A percentile compares a stretch with the other conserved stretches of the same genome.
phyloP scores from a whole-genome alignment of 2,113 vertebrate species.

The Pithys albifrons region DNA sequence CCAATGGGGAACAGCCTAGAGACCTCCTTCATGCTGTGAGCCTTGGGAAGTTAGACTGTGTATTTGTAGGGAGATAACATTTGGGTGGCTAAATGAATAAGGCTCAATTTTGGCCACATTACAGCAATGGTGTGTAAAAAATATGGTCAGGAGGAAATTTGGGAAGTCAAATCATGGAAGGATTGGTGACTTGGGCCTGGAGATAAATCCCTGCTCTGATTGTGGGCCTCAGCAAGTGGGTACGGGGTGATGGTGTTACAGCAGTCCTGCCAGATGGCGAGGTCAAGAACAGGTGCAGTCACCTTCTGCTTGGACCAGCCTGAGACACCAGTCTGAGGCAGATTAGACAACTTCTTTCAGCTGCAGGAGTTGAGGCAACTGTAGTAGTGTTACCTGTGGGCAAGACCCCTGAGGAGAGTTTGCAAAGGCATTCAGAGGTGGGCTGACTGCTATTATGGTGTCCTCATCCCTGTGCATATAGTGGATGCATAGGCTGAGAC shows the following conservation, averaged over 20 bases:
- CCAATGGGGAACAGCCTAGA: not conserved
- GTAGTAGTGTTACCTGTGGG: not conserved
- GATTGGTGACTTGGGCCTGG: not conserved
- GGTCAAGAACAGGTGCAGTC: not conserved
- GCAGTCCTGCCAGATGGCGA: not conserved
- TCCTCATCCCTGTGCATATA: not conserved
- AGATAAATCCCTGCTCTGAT: not conserved
- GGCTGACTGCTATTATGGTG: not conserved
- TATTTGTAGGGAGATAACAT: not conserved
- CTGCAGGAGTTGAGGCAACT: not conserved
- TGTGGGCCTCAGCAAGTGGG: not conserved
- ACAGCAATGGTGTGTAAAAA: not conserved
- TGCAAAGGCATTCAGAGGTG: not conserved
- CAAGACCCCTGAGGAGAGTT: not conserved
- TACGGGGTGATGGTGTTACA: not conserved
- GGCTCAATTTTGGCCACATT: not conserved
- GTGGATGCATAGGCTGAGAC: not conserved
- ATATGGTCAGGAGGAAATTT: not conserved
- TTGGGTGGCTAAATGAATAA: not conserved
- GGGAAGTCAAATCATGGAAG: not conserved
- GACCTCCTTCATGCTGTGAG: not conserved
- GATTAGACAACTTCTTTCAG: not conserved
- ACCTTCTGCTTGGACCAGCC: not conserved
- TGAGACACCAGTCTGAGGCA: not conserved
- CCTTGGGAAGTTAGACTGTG: not conserved